phyloP scores from a whole-genome alignment of 2,113 vertebrate species.

The Triplophysa rosa region DNA sequence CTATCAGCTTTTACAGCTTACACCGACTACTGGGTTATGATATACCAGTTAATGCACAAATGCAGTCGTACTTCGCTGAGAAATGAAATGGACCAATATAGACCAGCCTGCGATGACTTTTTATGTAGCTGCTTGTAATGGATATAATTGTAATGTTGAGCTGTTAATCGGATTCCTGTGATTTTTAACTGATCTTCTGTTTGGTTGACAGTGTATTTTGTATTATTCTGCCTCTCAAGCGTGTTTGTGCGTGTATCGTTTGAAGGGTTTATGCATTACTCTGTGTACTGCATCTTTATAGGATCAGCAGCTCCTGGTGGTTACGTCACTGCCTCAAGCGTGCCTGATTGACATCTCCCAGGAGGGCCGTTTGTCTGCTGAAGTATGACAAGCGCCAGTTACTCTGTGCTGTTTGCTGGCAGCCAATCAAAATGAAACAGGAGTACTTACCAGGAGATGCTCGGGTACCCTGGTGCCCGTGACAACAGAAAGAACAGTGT shows the following conservation, averaged over 20 bases:
- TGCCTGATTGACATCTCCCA: slow-evolving; percentile 66
- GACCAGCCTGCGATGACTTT: not conserved
- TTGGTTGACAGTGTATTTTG: not conserved
- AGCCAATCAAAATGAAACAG: slow-evolving; percentile 71
- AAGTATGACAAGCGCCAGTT: slow-evolving; percentile 71
- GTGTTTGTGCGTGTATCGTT: not conserved
- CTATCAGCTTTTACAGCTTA: not conserved
- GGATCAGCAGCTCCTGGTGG: slow-evolving; percentile 6
- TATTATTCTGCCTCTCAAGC: not conserved
- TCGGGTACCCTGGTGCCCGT: slow-evolving; percentile 40
- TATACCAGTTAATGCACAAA: not conserved
- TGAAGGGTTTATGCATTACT: not conserved
- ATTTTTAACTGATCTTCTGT: not conserved
- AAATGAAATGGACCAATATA: not conserved
- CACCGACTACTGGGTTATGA: not conserved
- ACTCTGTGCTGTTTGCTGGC: slow-evolving; percentile 67
- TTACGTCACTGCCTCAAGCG: slow-evolving; percentile 52
- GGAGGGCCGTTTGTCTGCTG: slow-evolving; percentile 64
- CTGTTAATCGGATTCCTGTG: not conserved
- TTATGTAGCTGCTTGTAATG: not conserved
- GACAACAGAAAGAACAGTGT: not conserved
- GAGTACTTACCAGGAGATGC: slow-evolving; percentile 54
- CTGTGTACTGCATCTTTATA: slow-evolving; percentile 11
- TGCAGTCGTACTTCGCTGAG: not conserved
- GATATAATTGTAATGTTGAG: not conserved